These are phyloP conservation scores for Pelecanoides urinatrix DNA, from an alignment of 2,113 vertebrate species.

Conservation along the genomic window DNA sequence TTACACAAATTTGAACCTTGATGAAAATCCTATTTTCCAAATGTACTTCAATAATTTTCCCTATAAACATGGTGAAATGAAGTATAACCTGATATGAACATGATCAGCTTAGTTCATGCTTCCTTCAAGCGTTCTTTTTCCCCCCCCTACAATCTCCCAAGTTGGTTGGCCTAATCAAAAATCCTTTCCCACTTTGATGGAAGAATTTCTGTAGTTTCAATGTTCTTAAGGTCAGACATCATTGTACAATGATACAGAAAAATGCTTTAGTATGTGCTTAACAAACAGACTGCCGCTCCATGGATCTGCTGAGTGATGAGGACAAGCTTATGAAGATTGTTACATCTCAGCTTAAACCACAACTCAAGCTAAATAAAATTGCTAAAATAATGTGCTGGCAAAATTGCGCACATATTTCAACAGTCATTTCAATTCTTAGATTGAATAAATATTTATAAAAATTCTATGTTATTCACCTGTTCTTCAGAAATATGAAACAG, in stretches of 20 bases:
- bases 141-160: neutral
- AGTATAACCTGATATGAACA: neutral
- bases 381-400: fast-evolving
- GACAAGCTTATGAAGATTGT: neutral
- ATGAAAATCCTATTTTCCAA: constrained; percentile 6
- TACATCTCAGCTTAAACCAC: neutral
- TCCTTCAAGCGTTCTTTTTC: neutral
- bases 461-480: neutral
- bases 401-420: neutral
- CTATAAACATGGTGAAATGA: neutral
- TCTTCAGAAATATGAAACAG: neutral
- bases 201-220: neutral
- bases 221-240: neutral
- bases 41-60: neutral
- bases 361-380: neutral
- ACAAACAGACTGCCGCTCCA: neutral
- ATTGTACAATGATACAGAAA: neutral
- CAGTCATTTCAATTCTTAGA: neutral
- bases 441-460: neutral
- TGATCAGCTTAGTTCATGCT: neutral
- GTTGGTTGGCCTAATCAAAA: neutral
- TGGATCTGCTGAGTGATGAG: neutral
- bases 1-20: neutral
- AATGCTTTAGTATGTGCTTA: neutral
- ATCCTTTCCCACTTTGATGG: neutral